Evolutionary conservation across 2,797 vertebrate genomes (phyloP).

Genomic region (Sebastes cheni): DNA sequence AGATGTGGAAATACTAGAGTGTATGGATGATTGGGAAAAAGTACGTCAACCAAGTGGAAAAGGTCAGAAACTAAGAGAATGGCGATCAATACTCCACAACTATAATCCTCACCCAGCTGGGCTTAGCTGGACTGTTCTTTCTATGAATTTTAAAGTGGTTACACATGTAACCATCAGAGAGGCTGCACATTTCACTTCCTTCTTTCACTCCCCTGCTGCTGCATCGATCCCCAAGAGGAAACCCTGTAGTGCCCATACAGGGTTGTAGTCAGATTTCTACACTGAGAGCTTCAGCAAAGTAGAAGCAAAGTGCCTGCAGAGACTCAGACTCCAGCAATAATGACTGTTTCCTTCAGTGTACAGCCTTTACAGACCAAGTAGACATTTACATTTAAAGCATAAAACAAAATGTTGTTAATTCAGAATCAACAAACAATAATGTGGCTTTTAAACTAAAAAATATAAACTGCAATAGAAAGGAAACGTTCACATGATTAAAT

Average conservation of each 20-base stretch:
- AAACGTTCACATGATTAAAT: slow-evolving; percentile 14
- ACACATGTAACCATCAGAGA: slow-evolving; percentile 31
- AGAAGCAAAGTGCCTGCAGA: slow-evolving; percentile 20
- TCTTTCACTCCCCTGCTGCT: slow-evolving; percentile 31
- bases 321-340: slow-evolving; percentile 5
- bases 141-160: slow-evolving; percentile 61
- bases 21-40: background rate
- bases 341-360: background rate
- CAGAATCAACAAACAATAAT: too few species aligned
- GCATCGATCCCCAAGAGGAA: slow-evolving; percentile 28
- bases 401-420: background rate
- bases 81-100: slow-evolving; percentile 14
- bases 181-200: slow-evolving; percentile 22
- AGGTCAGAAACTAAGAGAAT: background rate
- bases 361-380: background rate
- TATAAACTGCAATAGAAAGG: background rate
- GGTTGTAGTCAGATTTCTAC: slow-evolving; percentile 15
- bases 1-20: background rate
- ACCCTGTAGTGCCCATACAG: slow-evolving; percentile 9
- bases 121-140: slow-evolving; percentile 20
- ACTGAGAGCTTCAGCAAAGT: slow-evolving; percentile 5
- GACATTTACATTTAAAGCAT: background rate
- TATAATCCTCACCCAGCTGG: background rate
- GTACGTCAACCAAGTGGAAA: background rate
- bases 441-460: background rate